Base-by-base conservation (phyloP, 2,113 vertebrate species). In the Sebastes schlegelii region DNA sequence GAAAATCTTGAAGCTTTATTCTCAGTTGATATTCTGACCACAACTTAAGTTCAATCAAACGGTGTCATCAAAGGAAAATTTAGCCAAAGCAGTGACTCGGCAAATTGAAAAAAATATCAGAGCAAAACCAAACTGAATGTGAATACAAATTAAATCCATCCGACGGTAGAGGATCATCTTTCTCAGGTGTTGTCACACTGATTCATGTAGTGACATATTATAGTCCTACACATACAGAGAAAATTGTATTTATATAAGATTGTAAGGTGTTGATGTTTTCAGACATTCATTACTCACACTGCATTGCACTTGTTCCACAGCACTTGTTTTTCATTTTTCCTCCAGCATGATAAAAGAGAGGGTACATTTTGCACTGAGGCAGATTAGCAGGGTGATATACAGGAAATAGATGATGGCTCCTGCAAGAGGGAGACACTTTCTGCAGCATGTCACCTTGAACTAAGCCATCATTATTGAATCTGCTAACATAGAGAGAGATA, bases 391-490 rank as follows among this genome's bases (percentile, higher is more conserved):
- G 34, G 19, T 60, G 79, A 88, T 85, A 51, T 14, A 57, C 42
- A 60, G 48, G 61, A 83, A 84, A 72, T n/a, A 78, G 46, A 83
- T 45, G 62, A 66, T 7, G 8, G 57, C 65, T 84, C 10, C 46
- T 74, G 49, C 11, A 12, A 69, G 64, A 86, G 3, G 64, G 43
- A 68, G 54, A n/a, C 67, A 65, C 63, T 74, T 74, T 81, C 13
- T 85, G 72, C 67, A 51, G 80, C n/a, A 40, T 49, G 62, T 82
- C 79, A 91, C 86, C 88, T 90, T 21, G 79, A 86, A 84, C 73
- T 66, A 76, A 80, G 80, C 69, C 64, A 21, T 76, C 69, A 62
- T 87, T 85, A 75, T 42, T 64, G 66, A 86, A 79, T 74, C 83
- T 74, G 58, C 66, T 66, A 52, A 67, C 68, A 77, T 68, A 57